Evolutionary conservation across 2,113 vertebrate species (phyloP).

Genomic region (Rattus norvegicus): GRCr8 NC_086027.1:43402501-43403000

Average conservation of each 20-base stretch:
- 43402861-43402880: background rate
- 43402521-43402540: background rate
- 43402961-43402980: background rate
- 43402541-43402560: background rate
- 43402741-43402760: background rate
- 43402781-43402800: background rate
- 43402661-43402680: background rate
- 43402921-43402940: background rate
- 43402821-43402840: background rate
- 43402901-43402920: background rate
- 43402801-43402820: background rate
- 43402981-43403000: background rate
- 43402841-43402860: background rate
- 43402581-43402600: background rate
- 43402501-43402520: background rate
- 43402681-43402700: background rate
- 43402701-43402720: background rate
- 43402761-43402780: background rate
- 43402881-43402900: background rate
- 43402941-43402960: constrained; percentile 61
- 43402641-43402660: background rate
- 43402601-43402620: background rate
- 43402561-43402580: background rate
- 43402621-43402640: background rate
- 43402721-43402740: background rate